These are phyloP conservation scores for Prinia subflava DNA, from an alignment of 2,113 vertebrate species.

Conservation along the genomic window DNA sequence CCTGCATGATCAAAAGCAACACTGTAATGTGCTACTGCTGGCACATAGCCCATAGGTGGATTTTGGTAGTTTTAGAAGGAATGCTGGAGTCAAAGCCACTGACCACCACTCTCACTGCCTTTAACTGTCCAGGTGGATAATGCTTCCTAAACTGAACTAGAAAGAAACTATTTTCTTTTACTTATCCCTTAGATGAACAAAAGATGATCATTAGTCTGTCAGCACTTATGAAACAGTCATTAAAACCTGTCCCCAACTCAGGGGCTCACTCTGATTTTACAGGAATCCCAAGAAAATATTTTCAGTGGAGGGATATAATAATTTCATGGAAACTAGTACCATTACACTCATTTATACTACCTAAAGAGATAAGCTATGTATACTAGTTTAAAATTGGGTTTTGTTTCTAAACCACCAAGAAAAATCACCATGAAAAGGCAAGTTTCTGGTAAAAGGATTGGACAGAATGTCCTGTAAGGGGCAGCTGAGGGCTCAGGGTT, in stretches of 20 bases:
- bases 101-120: neutral
- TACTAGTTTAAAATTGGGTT: neutral
- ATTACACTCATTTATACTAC: neutral
- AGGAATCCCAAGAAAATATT: neutral
- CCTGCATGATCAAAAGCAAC: neutral
- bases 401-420: neutral
- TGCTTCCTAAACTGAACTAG: neutral
- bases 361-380: neutral
- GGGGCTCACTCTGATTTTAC: neutral
- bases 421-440: neutral
- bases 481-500: neutral
- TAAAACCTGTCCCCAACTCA: neutral
- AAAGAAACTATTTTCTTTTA: neutral
- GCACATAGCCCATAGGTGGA: accelerated
- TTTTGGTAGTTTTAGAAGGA: neutral
- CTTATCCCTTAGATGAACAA: neutral
- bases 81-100: neutral
- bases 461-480: neutral
- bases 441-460: neutral
- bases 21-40: accelerated
- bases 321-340: neutral
- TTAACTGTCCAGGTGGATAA: neutral
- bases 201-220: neutral
- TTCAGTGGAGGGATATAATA: neutral
- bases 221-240: neutral